Conservation (phyloP, 2,888 invertebrate species). For the Ennomos quercinarius region DNA sequence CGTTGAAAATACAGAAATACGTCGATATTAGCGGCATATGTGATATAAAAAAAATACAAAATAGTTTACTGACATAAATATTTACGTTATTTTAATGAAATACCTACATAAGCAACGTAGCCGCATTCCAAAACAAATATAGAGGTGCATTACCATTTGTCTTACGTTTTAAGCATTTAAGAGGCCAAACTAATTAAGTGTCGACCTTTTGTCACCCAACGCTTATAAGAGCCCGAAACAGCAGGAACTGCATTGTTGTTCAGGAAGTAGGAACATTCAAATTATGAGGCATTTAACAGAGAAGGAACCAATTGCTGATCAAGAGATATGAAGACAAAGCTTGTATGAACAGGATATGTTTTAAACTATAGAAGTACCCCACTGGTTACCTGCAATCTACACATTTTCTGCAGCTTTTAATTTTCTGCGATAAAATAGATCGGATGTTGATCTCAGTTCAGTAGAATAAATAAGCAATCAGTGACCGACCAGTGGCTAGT, state of each 20-base stretch:
- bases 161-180: conserved; percentile 29
- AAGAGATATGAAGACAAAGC: conserved; percentile 20
- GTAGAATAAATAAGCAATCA: no score
- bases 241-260: conserved; percentile 27
- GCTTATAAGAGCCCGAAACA: conserved; percentile 35
- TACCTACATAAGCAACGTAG: conserved; percentile 13
- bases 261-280: conserved; percentile 40
- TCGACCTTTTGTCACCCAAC: conserved; percentile 35
- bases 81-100: no score
- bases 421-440: no score
- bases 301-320: conserved; percentile 17
- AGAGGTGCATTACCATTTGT: conserved; percentile 22
- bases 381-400: no score
- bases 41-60: no score
- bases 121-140: conserved; percentile 27
- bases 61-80: no score
- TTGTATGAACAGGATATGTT: background rate
- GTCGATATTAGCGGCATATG: conserved; percentile 18
- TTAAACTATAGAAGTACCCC: background rate
- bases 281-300: conserved; percentile 26
- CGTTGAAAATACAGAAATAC: conserved; percentile 17
- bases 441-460: no score
- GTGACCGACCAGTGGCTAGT: no score
- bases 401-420: no score
- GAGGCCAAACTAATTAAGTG: conserved; percentile 37